Evolutionary conservation across 1,140 invertebrate species (phyloP).

Genomic region (Panulirus ornatus): DNA sequence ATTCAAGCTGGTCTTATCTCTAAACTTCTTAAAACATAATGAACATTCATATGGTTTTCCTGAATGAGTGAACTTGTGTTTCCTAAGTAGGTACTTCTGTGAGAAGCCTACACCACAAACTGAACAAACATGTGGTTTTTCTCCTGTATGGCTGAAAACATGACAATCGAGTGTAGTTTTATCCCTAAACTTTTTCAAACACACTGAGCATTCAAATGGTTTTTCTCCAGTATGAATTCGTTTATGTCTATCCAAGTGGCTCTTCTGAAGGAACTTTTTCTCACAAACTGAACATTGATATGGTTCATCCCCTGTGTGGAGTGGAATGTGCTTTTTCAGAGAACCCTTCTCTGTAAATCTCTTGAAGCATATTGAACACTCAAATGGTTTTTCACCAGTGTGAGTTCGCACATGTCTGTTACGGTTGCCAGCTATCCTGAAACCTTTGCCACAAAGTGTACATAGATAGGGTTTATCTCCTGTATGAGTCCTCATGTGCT

Average conservation of each 20-base stretch:
- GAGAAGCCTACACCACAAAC: background rate
- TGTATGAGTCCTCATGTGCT: background rate
- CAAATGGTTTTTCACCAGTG: constrained; percentile 11
- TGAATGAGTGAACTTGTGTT: constrained; percentile 6
- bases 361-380: background rate
- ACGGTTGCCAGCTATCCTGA: background rate
- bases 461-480: background rate
- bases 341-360: background rate
- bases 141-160: constrained; percentile 12
- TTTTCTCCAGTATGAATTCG: constrained; percentile 28
- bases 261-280: constrained; percentile 5
- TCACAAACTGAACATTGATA: constrained; percentile 28
- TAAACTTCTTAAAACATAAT: background rate
- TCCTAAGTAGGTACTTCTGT: background rate
- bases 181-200: background rate
- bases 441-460: background rate
- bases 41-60: background rate
- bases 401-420: constrained; percentile 16
- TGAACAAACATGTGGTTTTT: constrained; percentile 4
- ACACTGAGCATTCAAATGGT: constrained; percentile 8
- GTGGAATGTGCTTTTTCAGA: background rate
- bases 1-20: background rate
- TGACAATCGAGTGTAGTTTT: background rate
- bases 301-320: background rate
- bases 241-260: constrained; percentile 16